A percentile compares a stretch with the other conserved stretches of the same genome.
Conservation (phyloP, 2,888 invertebrate genomes). For the Hemistola chrysoprasaria region DNA sequence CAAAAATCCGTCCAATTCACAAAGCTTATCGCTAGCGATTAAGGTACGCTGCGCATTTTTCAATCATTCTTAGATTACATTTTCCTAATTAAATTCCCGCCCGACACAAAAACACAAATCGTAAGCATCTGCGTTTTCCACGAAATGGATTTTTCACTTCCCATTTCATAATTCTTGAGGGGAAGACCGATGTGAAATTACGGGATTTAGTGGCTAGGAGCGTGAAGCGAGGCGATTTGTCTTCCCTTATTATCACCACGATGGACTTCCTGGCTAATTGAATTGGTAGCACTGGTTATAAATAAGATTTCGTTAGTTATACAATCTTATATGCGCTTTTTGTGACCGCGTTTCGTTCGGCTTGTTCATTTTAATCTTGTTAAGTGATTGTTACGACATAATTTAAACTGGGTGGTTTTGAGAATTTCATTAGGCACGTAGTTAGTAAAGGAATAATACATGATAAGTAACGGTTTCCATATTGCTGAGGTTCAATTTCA, state of each 20-base stretch:
- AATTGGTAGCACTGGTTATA: conserved; percentile 48
- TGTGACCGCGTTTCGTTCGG: conserved; percentile 7
- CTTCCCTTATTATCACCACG: conserved; percentile 58
- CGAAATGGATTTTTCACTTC: conserved; percentile 16
- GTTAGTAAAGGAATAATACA: too few relatives aligned
- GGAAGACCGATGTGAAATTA: conserved; percentile 41
- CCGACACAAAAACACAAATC: conserved; percentile 6
- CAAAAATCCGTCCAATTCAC: too few relatives aligned
- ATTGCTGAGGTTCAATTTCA: too few relatives aligned
- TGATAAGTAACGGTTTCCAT: too few relatives aligned
- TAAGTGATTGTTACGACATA: too few relatives aligned
- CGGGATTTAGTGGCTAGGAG: conserved; percentile 61
- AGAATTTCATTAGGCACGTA: too few relatives aligned
- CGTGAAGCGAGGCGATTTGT: conserved; percentile 68
- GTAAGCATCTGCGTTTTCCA: conserved; percentile 7
- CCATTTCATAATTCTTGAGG: conserved; percentile 30
- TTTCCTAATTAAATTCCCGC: conserved; percentile 1
- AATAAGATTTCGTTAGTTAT: conserved; percentile 26
- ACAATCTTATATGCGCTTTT: conserved; percentile 10
- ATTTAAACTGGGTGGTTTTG: too few relatives aligned
- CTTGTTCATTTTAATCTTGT: conserved; percentile 1
- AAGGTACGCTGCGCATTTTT: too few relatives aligned
- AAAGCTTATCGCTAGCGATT: too few relatives aligned
- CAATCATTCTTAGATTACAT: neutral
- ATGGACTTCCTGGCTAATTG: conserved; percentile 59